Base-by-base conservation (phyloP, 2,113 vertebrate genomes). In the Irena cyanogastra region DNA sequence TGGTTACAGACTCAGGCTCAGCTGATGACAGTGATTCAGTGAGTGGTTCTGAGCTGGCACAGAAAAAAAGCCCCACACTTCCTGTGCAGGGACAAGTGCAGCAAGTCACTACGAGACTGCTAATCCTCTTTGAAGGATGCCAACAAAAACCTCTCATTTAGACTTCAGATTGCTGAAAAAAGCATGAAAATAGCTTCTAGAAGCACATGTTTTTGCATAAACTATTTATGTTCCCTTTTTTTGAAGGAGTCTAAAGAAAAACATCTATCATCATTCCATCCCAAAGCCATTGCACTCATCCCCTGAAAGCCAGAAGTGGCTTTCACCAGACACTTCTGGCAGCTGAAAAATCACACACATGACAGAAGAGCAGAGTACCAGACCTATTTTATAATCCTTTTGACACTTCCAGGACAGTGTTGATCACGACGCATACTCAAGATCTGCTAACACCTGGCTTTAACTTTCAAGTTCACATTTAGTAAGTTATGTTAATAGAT, bases 1-100 rank as follows among this genome's bases (percentile, higher is more conserved):
- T 76, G 83, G 82, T 90, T 94, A 87, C 75, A 69, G 79, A 96
- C 45, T 82, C 91, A 93, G 70, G 66, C 87, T 97, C 96, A 97
- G 96, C 96, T 96, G 96, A 95, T 24, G 75, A 81, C 93, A 88
- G 85, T 96, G 96, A 97, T 89, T 96, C 96, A 97, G 77, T 41
- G 24, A 85, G 81, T 74, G 83, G 90, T 83, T 89, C 71, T 93
- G 92, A 93, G 96, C 93, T 92, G 96, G 96, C 96, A 93, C 66
- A 61, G 78, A 86, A 91, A 90, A 91, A 83, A 90, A 72, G 31
- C 71, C 93, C 83, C 88, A 68, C 39, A 18, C 60, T 96, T 97
- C 97, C 95, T 92, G 89, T 56, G 26, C 33, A 16, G 31, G 65
- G 76, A 94, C 83, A 93, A 90, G 60, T 78, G 68, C 94, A 83